phyloP scores from a whole-genome alignment of 2,888 invertebrate species.

The Drosophila mercatorum region DNA sequence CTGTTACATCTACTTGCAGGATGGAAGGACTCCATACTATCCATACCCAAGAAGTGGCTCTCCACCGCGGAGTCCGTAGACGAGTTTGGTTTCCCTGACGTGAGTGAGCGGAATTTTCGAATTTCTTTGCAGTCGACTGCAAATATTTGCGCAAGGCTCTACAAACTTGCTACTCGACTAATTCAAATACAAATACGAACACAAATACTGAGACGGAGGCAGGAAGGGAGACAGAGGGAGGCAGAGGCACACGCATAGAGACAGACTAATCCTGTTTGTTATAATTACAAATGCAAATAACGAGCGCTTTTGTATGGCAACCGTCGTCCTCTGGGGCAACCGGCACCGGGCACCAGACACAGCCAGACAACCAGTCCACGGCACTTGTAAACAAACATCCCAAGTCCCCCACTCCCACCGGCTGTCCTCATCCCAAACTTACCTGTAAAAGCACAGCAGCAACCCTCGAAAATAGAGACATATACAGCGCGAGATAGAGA shows the following conservation, averaged over 20 bases:
- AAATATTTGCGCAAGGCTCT: conserved; percentile 64
- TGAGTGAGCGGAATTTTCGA: conserved; percentile 78
- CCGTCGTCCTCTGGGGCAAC: conserved; percentile 47
- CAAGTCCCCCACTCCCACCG: neutral
- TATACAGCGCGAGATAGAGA: conserved; percentile 12
- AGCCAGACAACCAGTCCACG: conserved; percentile 40
- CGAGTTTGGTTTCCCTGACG: conserved; percentile 85
- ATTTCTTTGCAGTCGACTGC: conserved; percentile 42
- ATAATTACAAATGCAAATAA: conserved; percentile 84
- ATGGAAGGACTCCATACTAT: conserved; percentile 90
- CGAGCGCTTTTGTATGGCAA: conserved; percentile 70
- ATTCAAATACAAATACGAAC: conserved; percentile 69
- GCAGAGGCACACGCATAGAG: conserved; percentile 32
- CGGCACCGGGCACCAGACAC: conserved; percentile 50
- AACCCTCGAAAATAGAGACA: conserved; percentile 49
- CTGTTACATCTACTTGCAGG: conserved; percentile 85
- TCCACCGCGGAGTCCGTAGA: conserved; percentile 84
- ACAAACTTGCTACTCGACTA: conserved; percentile 68
- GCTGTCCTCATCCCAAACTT: conserved; percentile 14
- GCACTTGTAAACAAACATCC: conserved; percentile 52
- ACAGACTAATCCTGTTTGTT: conserved; percentile 82
- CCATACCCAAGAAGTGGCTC: conserved; percentile 90
- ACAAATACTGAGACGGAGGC: neutral
- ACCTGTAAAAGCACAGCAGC: conserved; percentile 71
- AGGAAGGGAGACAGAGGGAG: neutral